Percentiles rank a stretch among this genome's conserved stretches.
Conservation (phyloP, 2,113 vertebrate genomes). For the Xenopus laevis region DNA sequence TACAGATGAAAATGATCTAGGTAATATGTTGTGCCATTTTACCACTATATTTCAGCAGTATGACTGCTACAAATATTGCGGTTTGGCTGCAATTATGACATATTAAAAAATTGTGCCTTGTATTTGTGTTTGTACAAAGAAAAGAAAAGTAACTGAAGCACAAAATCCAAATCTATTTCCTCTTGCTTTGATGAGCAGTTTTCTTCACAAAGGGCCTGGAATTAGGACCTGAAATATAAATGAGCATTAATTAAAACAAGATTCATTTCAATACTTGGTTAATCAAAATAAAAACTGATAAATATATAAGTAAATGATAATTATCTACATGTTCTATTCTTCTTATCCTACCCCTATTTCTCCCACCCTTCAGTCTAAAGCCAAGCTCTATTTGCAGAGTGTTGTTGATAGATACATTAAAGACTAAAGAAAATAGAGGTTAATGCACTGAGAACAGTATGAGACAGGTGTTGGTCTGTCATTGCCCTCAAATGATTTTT, state of each 20-base stretch:
- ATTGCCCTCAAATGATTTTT: too few relatives aligned
- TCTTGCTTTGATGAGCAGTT: neutral
- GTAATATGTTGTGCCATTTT: slow-evolving; percentile 12
- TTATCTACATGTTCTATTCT: too few relatives aligned
- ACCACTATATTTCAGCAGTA: slow-evolving; percentile 1
- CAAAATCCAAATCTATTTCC: slow-evolving; percentile 1
- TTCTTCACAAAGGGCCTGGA: too few relatives aligned
- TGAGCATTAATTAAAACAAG: neutral
- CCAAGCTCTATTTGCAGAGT: too few relatives aligned
- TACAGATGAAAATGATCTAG: slow-evolving; percentile 10
- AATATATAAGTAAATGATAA: too few relatives aligned
- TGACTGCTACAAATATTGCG: neutral
- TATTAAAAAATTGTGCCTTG: slow-evolving; percentile 24
- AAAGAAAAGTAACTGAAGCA: neutral
- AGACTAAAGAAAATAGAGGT: too few relatives aligned
- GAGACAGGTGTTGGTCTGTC: too few relatives aligned
- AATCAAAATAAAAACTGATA: too few relatives aligned
- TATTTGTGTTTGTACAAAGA: neutral
- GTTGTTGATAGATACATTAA: too few relatives aligned
- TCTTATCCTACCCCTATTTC: too few relatives aligned
- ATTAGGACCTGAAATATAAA: slow-evolving; percentile 15
- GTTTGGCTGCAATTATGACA: neutral
- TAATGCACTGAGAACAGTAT: too few relatives aligned
- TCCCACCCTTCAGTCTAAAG: too few relatives aligned
- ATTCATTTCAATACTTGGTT: neutral